A percentile compares a stretch with the other conserved stretches of the same genome.
Conservation (phyloP, 2,113 vertebrate species). For the Brachionichthys hirsutus region DNA sequence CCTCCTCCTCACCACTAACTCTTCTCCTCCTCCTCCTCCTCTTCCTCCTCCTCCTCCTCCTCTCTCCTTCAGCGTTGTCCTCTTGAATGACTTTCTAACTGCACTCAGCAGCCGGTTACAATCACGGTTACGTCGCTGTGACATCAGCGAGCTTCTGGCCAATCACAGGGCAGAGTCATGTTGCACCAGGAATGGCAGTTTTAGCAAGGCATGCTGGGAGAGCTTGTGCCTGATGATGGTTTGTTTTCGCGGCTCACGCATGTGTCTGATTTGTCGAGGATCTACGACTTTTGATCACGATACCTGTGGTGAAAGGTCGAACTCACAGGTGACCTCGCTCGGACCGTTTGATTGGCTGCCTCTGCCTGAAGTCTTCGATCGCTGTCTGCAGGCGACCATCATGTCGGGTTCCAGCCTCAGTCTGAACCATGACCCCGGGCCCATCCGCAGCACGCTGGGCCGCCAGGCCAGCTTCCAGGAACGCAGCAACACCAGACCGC, state of each 20-base stretch:
- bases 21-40: constrained; percentile 17
- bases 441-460: constrained; percentile 86
- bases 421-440: constrained; percentile 89
- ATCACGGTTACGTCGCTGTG: constrained; percentile 42
- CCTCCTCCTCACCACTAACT: constrained; percentile 34
- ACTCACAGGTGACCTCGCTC: too few species aligned
- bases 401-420: constrained; percentile 97
- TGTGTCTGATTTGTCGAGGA: constrained; percentile 29
- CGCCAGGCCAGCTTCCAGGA: constrained; percentile 98
- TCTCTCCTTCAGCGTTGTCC: constrained; percentile 35
- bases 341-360: constrained; percentile 48
- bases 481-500: constrained; percentile 84
- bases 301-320: too few species aligned
- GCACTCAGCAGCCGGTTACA: constrained; percentile 40
- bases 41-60: constrained; percentile 32
- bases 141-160: constrained; percentile 64
- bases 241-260: constrained; percentile 49
- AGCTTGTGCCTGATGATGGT: constrained; percentile 56
- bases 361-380: too few species aligned
- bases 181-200: constrained; percentile 68
- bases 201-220: constrained; percentile 71
- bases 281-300: too few species aligned
- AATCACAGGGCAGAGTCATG: constrained; percentile 57
- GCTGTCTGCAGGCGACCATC: constrained; percentile 87
- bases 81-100: constrained; percentile 55